Base-by-base conservation (phyloP, 2,113 vertebrate species). In the Leucosticte australis region DNA sequence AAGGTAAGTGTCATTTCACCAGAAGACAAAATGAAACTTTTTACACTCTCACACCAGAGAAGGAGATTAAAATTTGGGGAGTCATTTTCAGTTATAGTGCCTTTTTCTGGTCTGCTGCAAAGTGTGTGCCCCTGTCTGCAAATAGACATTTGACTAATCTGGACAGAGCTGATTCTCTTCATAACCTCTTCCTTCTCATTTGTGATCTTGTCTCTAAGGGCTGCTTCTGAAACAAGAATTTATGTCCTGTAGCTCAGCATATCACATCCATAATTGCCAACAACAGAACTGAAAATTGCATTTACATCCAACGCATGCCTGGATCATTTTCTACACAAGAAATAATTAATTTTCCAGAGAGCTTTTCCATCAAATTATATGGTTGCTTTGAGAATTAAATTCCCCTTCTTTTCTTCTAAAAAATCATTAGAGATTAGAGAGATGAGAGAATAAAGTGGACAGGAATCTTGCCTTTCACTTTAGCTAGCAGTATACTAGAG, bases 291-390 rank as follows among this genome's bases (percentile, higher is more conserved):
- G 42, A 87, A 96, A 87, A 92, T 77, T 65, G 28, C 50, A 67
- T 94, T 97, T 90, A 65, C 35, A 88, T 90, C 87, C 55, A 92
- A 53, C 1, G 18, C 30, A 5, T 85, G 70, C 70, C 84, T 70
- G 35, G 24, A 77, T 77, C 75, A 80, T 91, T 91, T 95, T 91
- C 42, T 65, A 67, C 27, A 52, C 39, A 65, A 87, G 74, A 95
- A 91, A 94, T 81, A 92, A 95, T 95, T 95, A 91, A 90, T 91
- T 86, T 96, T 92, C 31, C 50, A 76, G 67, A 78, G 78, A 91
- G 52, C 15, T 76, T 94, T 95, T 89, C 68, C 56, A 90, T 94
- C 87, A 91, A 50, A 41, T 30, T 90, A 88, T 39, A 93, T 91
- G 39, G 91, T 28, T 95, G 75, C 42, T 86, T 85, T 83, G 93